phyloP scores from a whole-genome alignment of 2,888 invertebrate genomes.

The Drosophila mulleri region DNA sequence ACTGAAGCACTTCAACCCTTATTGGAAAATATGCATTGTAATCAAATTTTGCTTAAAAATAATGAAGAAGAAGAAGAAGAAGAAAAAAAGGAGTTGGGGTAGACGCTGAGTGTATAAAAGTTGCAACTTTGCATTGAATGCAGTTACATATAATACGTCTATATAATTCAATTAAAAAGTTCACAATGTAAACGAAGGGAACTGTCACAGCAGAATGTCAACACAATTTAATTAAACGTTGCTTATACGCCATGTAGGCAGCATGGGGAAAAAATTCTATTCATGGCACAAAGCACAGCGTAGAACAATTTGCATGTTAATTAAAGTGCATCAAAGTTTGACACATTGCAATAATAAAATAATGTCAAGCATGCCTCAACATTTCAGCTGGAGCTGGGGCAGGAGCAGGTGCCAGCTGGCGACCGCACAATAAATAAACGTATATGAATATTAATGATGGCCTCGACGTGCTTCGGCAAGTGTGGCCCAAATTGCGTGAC shows the following conservation, averaged over 20 bases:
- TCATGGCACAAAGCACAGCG: conserved; percentile 15
- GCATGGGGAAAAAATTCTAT: conserved; percentile 25
- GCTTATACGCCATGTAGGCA: conserved; percentile 45
- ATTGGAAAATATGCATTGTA: conserved; percentile 21
- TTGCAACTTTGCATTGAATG: conserved; percentile 51
- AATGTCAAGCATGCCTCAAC: not conserved
- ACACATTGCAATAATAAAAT: conserved; percentile 29
- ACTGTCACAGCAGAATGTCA: conserved; percentile 38
- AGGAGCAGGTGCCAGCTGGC: not conserved
- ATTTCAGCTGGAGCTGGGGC: not conserved
- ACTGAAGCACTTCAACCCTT: not conserved
- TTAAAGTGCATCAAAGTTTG: conserved; percentile 54
- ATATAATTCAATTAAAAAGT: conserved; percentile 70
- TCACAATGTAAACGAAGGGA: conserved; percentile 51
- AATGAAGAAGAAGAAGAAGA: not conserved
- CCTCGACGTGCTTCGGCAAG: conserved; percentile 4
- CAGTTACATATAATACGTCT: conserved; percentile 37
- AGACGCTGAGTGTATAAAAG: conserved; percentile 17
- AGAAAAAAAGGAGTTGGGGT: conserved; percentile 1
- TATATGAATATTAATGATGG: conserved; percentile 61
- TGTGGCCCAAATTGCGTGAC: not conserved
- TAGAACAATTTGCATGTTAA: conserved; percentile 53
- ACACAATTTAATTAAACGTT: conserved; percentile 68
- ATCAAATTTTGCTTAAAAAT: conserved; percentile 39
- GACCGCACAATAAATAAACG: conserved; percentile 29